Conservation (phyloP, 2,888 invertebrate genomes). For the Tiliacea citrago region DNA sequence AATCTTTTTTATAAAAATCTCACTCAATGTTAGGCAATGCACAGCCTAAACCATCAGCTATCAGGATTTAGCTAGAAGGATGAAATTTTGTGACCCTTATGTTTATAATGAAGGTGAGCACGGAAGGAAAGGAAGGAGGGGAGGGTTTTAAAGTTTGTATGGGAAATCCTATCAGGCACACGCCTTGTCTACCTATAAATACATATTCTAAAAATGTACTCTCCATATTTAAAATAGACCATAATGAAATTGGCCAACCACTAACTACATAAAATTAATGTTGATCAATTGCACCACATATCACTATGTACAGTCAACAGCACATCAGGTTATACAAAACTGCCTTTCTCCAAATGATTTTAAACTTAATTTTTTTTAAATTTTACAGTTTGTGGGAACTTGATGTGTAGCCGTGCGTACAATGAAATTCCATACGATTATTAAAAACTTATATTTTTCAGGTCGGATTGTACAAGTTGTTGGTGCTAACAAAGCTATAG, state of each 20-base stretch:
- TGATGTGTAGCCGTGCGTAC: too few relatives aligned
- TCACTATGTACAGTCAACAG: background rate
- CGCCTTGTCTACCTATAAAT: background rate
- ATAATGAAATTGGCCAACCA: background rate
- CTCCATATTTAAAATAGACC: background rate
- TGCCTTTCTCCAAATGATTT: too few relatives aligned
- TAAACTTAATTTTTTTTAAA: too few relatives aligned
- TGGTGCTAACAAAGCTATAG: constrained; percentile 94
- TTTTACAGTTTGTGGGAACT: too few relatives aligned
- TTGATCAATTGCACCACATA: background rate
- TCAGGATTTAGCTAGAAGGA: background rate
- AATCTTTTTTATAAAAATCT: background rate
- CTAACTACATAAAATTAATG: background rate
- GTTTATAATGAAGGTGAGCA: background rate
- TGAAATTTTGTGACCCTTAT: background rate
- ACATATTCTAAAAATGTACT: background rate
- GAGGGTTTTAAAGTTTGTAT: background rate
- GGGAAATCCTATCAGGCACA: too few relatives aligned
- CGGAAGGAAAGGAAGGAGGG: too few relatives aligned
- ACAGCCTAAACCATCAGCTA: background rate
- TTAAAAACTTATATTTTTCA: constrained; percentile 77
- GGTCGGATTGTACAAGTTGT: constrained; percentile 93
- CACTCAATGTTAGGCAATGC: too few relatives aligned
- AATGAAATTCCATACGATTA: background rate
- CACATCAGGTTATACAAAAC: too few relatives aligned